Evolutionary conservation across 2,888 invertebrate genomes (phyloP).

Genomic region (Iselma pallidipennis): DNA sequence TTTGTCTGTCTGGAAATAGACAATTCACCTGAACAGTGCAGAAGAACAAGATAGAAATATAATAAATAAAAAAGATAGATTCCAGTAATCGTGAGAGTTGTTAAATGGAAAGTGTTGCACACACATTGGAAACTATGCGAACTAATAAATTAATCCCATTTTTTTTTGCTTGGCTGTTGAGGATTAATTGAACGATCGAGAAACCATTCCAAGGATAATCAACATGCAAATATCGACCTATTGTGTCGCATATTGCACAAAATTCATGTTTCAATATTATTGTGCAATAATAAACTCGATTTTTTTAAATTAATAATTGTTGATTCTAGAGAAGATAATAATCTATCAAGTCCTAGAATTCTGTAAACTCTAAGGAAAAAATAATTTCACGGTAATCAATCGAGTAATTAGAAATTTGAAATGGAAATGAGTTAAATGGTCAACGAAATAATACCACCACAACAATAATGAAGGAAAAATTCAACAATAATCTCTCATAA

Average conservation of each 20-base stretch:
- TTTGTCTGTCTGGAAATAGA: conserved; percentile 33
- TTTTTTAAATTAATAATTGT: too few species aligned
- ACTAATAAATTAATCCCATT: conserved; percentile 1
- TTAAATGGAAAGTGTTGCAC: conserved; percentile 34
- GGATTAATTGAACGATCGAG: too few species aligned
- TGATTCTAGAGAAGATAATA: too few species aligned
- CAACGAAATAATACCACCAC: conserved; percentile 22
- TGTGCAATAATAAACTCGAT: too few species aligned
- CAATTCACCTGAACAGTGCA: conserved; percentile 30
- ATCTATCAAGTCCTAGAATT: too few species aligned
- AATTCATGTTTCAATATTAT: too few species aligned
- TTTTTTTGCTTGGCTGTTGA: too few species aligned
- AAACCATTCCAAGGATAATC: background rate
- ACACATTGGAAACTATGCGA: conserved; percentile 26
- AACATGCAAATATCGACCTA: background rate
- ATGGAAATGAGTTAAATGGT: conserved; percentile 17
- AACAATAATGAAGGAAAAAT: too few species aligned
- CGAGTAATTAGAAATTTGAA: background rate
- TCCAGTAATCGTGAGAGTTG: conserved; percentile 35
- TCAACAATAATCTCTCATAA: conserved; percentile 34
- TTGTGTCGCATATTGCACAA: background rate
- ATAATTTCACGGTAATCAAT: background rate
- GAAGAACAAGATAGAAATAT: background rate
- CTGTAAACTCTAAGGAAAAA: too few species aligned
- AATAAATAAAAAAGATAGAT: background rate